Evolutionary conservation across 35 echinoderm and acorn worm species (phyloP), one percentile per base, ranked within the genome.

Genomic region (Apostichopus japonicus): DNA sequence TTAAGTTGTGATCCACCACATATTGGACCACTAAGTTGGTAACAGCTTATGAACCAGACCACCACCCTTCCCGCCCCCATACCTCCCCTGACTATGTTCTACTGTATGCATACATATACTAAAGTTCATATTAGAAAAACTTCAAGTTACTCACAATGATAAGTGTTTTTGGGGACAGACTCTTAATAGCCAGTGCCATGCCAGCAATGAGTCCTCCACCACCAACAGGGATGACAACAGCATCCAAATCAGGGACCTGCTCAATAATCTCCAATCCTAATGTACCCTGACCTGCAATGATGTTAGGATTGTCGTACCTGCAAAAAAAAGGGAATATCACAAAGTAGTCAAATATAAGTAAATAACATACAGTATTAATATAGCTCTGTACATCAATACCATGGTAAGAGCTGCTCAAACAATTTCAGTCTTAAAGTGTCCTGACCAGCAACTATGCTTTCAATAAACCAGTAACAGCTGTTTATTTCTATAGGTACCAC

Each of bases 301-400:
- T 99, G 83, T 99, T 92, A 16, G 97, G 97, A 56, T 99, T 86
- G 79, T 99, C 97, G 79, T 99, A 99, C 62, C 97, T 99, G 91
- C 2, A 92, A 51, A 86, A 89, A 77, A 94, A 93, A 44, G 4
- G 2, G 2, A 44, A 44, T 44, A 44, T 44, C 33, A 44, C 2
- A 44, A 4, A 44, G 33, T 44, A 44, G 33, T 44, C 33, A 44
- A 44, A 44, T 44, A 44, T 44, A 44, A 44, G 2, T 44, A 44
- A 44, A 44, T 44, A 44, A 33, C 33, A 44, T 44, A 44, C 33
- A 44, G 33, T 44, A 44, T 44, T 0, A 44, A 44, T 4, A 44
- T 44, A 44, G 33, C 33, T 44, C n/a, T 44, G 33, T 44, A 44
- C 33, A 44, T 44, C 33, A 44, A 44, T 44, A 4, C 33, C 3